Evolutionary conservation across 2,888 invertebrate species (phyloP).

Genomic region (Tenodera sinensis): DNA sequence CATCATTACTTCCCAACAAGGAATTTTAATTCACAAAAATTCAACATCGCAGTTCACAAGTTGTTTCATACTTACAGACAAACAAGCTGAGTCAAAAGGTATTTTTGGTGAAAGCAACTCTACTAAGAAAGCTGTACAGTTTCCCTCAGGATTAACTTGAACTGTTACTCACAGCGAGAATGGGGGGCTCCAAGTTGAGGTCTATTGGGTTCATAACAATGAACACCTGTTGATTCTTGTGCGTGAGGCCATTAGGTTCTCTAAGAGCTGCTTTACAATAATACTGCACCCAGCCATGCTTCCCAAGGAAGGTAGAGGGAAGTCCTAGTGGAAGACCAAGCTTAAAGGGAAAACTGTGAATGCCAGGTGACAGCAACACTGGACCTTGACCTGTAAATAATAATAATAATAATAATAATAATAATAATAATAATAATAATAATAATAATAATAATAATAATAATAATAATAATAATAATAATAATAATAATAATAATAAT

Average conservation of each 20-base stretch:
- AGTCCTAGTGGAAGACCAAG: conserved; percentile 83
- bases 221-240: conserved; percentile 95
- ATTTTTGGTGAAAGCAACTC: background rate
- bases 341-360: conserved; percentile 93
- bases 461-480: too few species aligned
- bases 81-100: too few species aligned
- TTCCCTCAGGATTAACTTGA: background rate
- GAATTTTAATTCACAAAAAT: too few species aligned
- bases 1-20: too few species aligned
- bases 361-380: conserved; percentile 82
- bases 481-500: background rate
- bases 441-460: too few species aligned
- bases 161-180: conserved; percentile 71
- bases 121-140: background rate
- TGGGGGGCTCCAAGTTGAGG: conserved; percentile 83
- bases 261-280: conserved; percentile 86
- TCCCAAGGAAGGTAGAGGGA: conserved; percentile 89
- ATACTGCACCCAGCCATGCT: conserved; percentile 94
- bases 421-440: too few species aligned
- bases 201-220: conserved; percentile 96
- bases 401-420: background rate
- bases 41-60: too few species aligned
- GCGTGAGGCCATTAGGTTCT: conserved; percentile 84
- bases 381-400: conserved; percentile 67
- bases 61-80: too few species aligned